Percentiles rank a stretch among this genome's conserved stretches.
These are phyloP conservation scores for Lasioglossum leucozonium DNA, from an alignment of 2,888 invertebrate genomes.

Conservation along the genomic window DNA sequence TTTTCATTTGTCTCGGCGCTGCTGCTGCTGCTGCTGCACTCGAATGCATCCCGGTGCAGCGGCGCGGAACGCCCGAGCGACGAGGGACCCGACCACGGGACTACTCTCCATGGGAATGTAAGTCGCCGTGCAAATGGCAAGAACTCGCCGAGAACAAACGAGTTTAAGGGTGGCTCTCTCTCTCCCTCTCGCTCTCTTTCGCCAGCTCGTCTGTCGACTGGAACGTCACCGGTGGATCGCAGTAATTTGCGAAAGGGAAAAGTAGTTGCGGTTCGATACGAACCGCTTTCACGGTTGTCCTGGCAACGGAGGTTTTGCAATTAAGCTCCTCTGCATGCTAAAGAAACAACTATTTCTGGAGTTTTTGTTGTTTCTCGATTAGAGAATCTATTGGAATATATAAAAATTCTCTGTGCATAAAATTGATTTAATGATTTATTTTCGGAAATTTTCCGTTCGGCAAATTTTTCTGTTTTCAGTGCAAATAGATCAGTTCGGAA, in stretches of 20 bases:
- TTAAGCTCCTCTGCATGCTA: no score
- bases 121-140: conserved; percentile 1
- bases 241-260: neutral
- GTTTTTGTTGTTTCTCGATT: no score
- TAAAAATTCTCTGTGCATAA: no score
- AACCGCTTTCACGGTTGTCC: neutral
- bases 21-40: conserved; percentile 15
- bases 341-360: no score
- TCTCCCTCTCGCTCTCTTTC: no score
- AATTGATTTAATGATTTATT: no score
- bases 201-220: neutral
- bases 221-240: neutral
- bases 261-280: neutral
- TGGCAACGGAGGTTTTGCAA: neutral
- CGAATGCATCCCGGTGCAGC: conserved; percentile 7
- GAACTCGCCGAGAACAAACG: neutral
- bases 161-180: neutral
- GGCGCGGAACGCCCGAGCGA: conserved; percentile 9
- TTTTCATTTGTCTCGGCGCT: conserved; percentile 37
- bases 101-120: neutral
- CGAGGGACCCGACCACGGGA: neutral
- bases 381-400: no score
- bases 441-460: no score
- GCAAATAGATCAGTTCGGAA: no score
- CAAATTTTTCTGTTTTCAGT: no score